Conservation (phyloP, 2,888 invertebrate species). For the Ametastegia equiseti region DNA sequence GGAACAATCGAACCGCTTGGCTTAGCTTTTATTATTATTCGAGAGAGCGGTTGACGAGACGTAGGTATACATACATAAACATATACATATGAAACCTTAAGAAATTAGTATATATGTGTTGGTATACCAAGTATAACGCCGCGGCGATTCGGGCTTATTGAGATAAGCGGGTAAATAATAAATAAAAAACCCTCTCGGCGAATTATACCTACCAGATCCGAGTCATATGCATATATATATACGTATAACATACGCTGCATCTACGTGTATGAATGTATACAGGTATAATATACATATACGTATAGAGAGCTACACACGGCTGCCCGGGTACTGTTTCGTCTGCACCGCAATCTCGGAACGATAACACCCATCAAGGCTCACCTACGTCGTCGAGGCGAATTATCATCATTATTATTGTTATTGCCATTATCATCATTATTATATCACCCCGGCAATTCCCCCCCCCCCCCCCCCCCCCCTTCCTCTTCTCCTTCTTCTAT, state of each 20-base stretch:
- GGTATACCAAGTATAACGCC: background rate
- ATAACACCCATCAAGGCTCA: constrained; percentile 16
- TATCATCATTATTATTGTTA: background rate
- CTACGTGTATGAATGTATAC: background rate
- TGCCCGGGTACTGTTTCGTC: constrained; percentile 44
- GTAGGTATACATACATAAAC: background rate
- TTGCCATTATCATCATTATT: background rate
- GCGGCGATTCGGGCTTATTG: background rate
- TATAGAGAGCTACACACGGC: too few species aligned
- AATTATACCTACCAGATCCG: too few species aligned
- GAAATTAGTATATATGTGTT: background rate
- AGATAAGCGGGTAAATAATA: constrained; percentile 12
- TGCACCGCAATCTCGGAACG: constrained; percentile 25
- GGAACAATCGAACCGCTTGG: background rate
- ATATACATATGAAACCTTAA: background rate
- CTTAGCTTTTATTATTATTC: too few species aligned
- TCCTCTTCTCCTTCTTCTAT: background rate
- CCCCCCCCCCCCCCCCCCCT: too few species aligned
- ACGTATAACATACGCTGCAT: too few species aligned
- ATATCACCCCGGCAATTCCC: too few species aligned
- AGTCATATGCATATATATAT: too few species aligned
- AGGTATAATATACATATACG: background rate
- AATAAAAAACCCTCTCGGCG: constrained; percentile 5
- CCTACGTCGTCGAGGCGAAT: too few species aligned
- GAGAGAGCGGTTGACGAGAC: too few species aligned